Base-by-base conservation (phyloP, 2,797 vertebrate genomes). In the Stomatorhinus walkeri region DNA sequence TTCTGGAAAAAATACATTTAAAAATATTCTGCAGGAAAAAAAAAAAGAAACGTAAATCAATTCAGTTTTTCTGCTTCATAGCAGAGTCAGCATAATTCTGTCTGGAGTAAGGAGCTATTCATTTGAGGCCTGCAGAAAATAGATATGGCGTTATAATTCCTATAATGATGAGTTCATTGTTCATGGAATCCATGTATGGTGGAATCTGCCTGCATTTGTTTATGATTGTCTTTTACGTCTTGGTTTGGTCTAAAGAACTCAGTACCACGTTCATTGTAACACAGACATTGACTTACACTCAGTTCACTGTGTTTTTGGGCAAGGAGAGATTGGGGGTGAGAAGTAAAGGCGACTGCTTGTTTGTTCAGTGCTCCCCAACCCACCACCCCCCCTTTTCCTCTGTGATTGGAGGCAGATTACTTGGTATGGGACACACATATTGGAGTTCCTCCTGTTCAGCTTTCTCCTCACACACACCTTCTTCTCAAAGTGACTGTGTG, bases 401-500 rank as follows among this genome's bases (percentile, higher is more conserved):
- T 88, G 85, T 91, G 90, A 89, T 89, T 91, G 87, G 87, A 92
- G 91, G 91, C 89, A 81, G 90, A 91, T 89, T 88, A 89, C 89
- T 92, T 92, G 91, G 89, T 92, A 91, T 92, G 91, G 89, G 91
- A 90, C 91, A 90, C 92, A 91, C 92, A 92, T 81, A 89, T 90
- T 87, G 90, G 28, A 72, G 79, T 87, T 90, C 56, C 84, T 89
- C 89, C 89, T 92, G 88, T 81, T 92, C 87, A 88, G 89, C 88
- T 91, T 91, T 91, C 92, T 85, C 83, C 89, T 92, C 91, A 92
- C 91, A 93, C 90, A 89, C 48, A 24, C 83, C 81, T 24, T 43
- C 81, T 89, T 68, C 88, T 81, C 90, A 90, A 89, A 91, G 88
- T 88, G 79, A 90, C 88, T 81, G 87, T 89, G 89, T 90, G 88